These are phyloP conservation scores for Leptonema lineaticorne DNA, from an alignment of 1,140 invertebrate species.

Conservation along the genomic window DNA sequence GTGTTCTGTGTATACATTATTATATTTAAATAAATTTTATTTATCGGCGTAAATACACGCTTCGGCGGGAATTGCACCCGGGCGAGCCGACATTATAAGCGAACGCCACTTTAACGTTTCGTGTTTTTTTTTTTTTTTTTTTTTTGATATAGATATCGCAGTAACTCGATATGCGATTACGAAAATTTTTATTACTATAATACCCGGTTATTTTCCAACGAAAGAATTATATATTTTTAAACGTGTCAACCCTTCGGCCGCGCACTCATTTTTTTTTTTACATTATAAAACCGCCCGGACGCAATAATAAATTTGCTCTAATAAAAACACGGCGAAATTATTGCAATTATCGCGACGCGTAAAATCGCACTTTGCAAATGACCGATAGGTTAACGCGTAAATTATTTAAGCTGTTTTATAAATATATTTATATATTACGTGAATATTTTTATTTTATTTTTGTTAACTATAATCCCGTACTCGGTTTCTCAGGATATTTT, in stretches of 20 bases:
- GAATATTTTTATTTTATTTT: background rate
- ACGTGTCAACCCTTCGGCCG: background rate
- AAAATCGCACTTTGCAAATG: background rate
- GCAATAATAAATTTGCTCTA: background rate
- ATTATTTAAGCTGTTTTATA: too few species aligned
- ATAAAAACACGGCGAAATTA: too few species aligned
- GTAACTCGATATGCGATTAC: background rate
- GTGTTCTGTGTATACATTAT: slow-evolving; percentile 1
- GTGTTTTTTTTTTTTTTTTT: too few species aligned
- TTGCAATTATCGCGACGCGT: background rate
- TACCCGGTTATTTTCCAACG: background rate
- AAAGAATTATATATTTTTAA: background rate
- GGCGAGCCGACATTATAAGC: too few species aligned
- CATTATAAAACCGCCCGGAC: too few species aligned
- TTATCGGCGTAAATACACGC: slow-evolving; percentile 5
- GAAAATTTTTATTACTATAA: background rate
- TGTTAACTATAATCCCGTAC: background rate
- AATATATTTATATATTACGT: too few species aligned
- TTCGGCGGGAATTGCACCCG: background rate
- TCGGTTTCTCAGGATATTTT: background rate
- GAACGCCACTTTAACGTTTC: too few species aligned
- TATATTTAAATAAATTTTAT: slow-evolving; percentile 20
- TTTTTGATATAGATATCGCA: slow-evolving; percentile 5
- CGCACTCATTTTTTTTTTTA: too few species aligned
- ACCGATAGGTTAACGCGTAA: too few species aligned